phyloP scores from a whole-genome alignment of 2,113 vertebrate species.

The Lipotes vexillifer region DNA sequence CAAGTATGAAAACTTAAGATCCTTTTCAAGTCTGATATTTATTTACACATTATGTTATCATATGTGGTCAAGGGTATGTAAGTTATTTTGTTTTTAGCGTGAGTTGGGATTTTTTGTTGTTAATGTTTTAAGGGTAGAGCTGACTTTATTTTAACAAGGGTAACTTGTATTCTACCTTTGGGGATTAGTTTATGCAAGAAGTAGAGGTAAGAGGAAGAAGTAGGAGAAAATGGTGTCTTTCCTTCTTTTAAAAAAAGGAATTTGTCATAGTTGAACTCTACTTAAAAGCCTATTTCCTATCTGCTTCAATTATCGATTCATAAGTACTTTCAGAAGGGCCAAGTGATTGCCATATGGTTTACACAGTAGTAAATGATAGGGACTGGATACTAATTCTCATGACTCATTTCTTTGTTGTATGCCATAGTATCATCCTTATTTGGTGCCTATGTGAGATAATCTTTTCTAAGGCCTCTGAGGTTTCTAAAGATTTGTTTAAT shows the following conservation, averaged over 20 bases:
- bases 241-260: background rate
- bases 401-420: background rate
- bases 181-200: background rate
- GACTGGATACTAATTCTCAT: background rate
- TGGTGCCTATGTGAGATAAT: background rate
- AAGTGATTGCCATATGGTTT: background rate
- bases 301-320: background rate
- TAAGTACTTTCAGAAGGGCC: background rate
- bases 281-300: background rate
- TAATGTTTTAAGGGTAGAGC: background rate
- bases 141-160: background rate
- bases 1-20: background rate
- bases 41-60: background rate
- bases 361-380: background rate
- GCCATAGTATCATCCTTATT: background rate
- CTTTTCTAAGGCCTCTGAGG: background rate
- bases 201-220: background rate
- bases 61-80: background rate
- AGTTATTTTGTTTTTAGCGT: background rate
- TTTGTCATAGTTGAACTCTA: slow-evolving; percentile 5
- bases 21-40: slow-evolving; percentile 7
- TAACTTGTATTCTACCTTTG: background rate
- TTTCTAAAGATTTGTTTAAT: slow-evolving; percentile 16
- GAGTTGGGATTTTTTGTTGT: background rate
- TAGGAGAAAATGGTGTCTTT: background rate